Evolutionary conservation across 37 sponge, comb jelly and placozoan species (phyloP).

Genomic region (Halisarca cf. caerulea): DNA sequence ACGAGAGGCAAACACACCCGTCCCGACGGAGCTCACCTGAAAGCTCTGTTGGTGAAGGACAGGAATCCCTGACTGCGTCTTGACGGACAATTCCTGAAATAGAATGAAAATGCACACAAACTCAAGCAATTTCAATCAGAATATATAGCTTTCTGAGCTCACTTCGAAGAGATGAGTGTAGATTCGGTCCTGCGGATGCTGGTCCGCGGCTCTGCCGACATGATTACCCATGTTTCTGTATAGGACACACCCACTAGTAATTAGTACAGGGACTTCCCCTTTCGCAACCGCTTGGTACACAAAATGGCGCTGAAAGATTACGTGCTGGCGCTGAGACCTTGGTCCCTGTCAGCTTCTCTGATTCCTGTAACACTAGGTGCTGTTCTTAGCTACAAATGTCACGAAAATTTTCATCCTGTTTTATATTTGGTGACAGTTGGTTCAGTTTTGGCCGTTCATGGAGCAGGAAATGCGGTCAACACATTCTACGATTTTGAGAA

Average conservation of each 20-base stretch:
- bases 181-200: not conserved
- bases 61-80: not conserved
- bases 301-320: constrained; percentile 23
- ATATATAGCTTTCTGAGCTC: too few relatives aligned
- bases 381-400: constrained; percentile 52
- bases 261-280: too few relatives aligned
- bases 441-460: constrained; percentile 72
- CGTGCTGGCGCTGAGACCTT: constrained; percentile 66
- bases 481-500: constrained; percentile 79
- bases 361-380: constrained; percentile 79
- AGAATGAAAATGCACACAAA: too few relatives aligned
- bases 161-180: constrained; percentile 9
- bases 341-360: constrained; percentile 78
- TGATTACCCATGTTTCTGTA: not conserved
- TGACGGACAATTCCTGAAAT: constrained; percentile 5
- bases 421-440: constrained; percentile 43
- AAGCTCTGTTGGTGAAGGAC: constrained; percentile 2
- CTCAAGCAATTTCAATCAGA: too few relatives aligned
- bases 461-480: constrained; percentile 90
- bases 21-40: not conserved
- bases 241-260: not conserved
- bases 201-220: not conserved
- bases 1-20: too few relatives aligned
- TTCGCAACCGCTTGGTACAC: too few relatives aligned
- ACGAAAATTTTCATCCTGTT: constrained; percentile 25